Evolutionary conservation across 2,797 vertebrate species (phyloP), one percentile per base, ranked within the genome.

Genomic region (Remorina albescens): DNA sequence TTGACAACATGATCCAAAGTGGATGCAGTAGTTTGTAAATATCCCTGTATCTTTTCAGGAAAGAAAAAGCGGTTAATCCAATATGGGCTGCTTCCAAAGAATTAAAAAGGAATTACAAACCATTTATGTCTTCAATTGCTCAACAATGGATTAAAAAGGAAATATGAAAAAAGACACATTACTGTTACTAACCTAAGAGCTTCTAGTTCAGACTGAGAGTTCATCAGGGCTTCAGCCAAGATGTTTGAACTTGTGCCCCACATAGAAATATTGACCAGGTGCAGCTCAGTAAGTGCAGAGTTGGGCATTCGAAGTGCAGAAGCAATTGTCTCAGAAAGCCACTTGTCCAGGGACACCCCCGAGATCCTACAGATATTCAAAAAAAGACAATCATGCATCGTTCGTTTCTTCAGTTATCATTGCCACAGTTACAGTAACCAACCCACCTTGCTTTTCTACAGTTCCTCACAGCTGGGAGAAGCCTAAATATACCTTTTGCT

Each of bases 381-480:
- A 49, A 67, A 30, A 53, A 30, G 28, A 28, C 8, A 47, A 57
- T 41, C 2, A 13, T 23, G 8, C 8, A 28, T 32, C 32, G 9
- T 51, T 23, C 21, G 11, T 28, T 25, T 3, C 4, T 37, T 37
- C 8, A 26, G 6, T 15, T 36, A 6, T 21, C 21, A 28, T 3
- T 11, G 2, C 25, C 8, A 47, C 21, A 6, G 12, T 58, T 12
- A 30, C 28, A 54, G 21, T 18, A 23, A 58, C 28, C 25, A 69
- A 30, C 76, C 67, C 2, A 81, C 84, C 32, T 73, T 55, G 12
- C 67, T 18, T 44, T 80, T 44, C 18, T 78, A 57, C 77, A 30
- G 65, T 83, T 86, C 13, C 78, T 83, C 13, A 83, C 44, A 19
- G 78, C 84, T 61, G 84, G 80, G 18, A 81, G 0, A 13, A 86